A percentile compares a stretch with the other conserved stretches of the same genome.
phyloP scores from a whole-genome alignment of 2,888 invertebrate species.

The Tipula helvola region DNA sequence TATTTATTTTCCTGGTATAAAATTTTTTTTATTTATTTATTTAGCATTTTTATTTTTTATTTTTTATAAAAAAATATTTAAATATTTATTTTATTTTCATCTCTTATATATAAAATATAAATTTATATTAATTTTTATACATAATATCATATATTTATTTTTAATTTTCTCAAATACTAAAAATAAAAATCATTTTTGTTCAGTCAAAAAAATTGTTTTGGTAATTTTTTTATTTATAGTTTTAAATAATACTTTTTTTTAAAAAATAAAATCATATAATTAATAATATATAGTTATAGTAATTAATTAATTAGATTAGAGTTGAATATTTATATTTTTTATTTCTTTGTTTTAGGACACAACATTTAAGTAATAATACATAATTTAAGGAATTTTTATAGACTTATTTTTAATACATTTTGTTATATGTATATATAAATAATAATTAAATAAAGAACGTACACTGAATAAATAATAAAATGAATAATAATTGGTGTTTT shows the following conservation, averaged over 20 bases:
- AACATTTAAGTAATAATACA: not conserved
- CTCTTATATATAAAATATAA: constrained; percentile 4
- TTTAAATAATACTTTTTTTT: not conserved
- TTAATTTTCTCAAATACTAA: not conserved
- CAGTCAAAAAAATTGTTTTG: constrained; percentile 4
- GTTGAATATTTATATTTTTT: not conserved
- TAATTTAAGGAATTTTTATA: not conserved
- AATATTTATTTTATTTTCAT: not conserved
- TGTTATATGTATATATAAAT: not conserved
- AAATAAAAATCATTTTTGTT: not conserved
- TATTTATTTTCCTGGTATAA: not conserved
- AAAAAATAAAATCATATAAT: not conserved
- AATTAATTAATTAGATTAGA: not conserved
- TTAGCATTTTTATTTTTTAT: not conserved
- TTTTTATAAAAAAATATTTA: not conserved
- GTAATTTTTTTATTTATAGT: not conserved
- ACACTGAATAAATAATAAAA: not conserved
- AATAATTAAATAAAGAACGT: not conserved
- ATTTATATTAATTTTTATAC: not conserved
- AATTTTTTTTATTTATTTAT: not conserved
- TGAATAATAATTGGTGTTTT: not conserved
- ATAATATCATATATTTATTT: not conserved
- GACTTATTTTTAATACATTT: not conserved
- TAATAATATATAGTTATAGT: not conserved
- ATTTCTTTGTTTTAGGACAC: not conserved